phyloP scores from a whole-genome alignment of 2,888 invertebrate genomes.

The Synergus itoensis region DNA sequence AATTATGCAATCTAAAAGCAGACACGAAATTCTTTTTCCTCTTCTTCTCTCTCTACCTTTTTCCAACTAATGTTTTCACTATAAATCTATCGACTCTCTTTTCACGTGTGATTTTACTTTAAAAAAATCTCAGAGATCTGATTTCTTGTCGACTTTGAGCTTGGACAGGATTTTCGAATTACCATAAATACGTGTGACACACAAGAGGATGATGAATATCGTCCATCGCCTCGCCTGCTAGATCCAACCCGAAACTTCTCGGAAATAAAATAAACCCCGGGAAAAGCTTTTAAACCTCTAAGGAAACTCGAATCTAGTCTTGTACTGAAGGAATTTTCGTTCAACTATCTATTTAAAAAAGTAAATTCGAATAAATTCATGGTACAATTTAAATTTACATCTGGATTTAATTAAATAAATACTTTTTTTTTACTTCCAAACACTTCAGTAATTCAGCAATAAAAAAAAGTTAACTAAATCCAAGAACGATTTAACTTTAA shows the following conservation, averaged over 20 bases:
- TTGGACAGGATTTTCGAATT: slow-evolving; percentile 38
- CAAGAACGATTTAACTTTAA: not conserved
- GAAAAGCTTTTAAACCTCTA: slow-evolving; percentile 31
- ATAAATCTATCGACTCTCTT: not conserved
- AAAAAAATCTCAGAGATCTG: not conserved
- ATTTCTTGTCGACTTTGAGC: slow-evolving; percentile 12
- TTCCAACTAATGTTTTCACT: not conserved
- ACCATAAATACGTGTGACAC: slow-evolving; percentile 38
- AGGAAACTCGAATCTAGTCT: slow-evolving; percentile 13
- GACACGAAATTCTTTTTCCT: not conserved
- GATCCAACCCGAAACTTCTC: slow-evolving; percentile 30
- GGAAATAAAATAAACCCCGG: slow-evolving; percentile 18
- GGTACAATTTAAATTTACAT: no score
- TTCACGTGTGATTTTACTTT: not conserved
- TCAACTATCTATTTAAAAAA: not conserved
- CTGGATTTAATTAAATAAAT: no score
- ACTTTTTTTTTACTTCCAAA: no score
- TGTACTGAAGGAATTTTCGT: not conserved
- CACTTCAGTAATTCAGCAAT: not conserved
- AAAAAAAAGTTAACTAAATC: not conserved
- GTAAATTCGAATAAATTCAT: no score
- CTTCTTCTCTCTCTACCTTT: not conserved
- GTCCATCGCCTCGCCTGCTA: slow-evolving; percentile 22
- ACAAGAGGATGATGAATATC: slow-evolving; percentile 29
- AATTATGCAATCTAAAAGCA: not conserved